Conservation (phyloP, 2,888 invertebrate species). For the Plutella xylostella region DNA sequence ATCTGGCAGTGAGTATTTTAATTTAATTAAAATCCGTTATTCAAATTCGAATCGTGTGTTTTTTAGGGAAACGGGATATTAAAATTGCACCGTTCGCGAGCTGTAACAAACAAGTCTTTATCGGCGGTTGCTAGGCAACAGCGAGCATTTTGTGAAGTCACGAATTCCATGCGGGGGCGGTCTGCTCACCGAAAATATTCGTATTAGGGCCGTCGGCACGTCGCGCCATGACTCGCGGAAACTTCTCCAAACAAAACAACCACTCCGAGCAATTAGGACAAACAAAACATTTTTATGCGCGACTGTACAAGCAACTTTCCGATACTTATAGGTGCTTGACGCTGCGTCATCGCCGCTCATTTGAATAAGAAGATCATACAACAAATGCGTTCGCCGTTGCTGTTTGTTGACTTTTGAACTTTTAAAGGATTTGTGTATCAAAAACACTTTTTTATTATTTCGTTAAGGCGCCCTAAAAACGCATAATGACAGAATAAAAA, state of each 20-base stretch:
- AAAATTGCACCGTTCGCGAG: conserved; percentile 1
- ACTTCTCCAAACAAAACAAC: conserved; percentile 43
- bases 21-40: conserved; percentile 2
- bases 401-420: conserved; percentile 8
- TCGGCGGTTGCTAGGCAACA: conserved; percentile 15
- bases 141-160: conserved; percentile 44
- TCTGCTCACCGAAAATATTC: conserved; percentile 52
- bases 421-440: no score
- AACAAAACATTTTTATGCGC: conserved; percentile 65
- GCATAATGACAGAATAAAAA: no score
- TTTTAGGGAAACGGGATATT: background rate
- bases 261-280: conserved; percentile 64
- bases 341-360: conserved; percentile 35
- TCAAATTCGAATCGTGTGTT: background rate
- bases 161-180: conserved; percentile 44
- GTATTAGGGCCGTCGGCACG: conserved; percentile 46
- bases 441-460: no score
- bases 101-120: conserved; percentile 26
- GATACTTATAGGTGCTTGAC: conserved; percentile 19
- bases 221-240: conserved; percentile 63
- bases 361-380: conserved; percentile 39
- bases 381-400: conserved; percentile 11
- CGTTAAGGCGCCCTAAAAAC: no score
- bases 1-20: no score
- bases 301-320: conserved; percentile 5